These are phyloP conservation scores for Cheracebus regulus DNA, from an alignment of 2,797 vertebrate genomes.

Conservation along the genomic window DNA sequence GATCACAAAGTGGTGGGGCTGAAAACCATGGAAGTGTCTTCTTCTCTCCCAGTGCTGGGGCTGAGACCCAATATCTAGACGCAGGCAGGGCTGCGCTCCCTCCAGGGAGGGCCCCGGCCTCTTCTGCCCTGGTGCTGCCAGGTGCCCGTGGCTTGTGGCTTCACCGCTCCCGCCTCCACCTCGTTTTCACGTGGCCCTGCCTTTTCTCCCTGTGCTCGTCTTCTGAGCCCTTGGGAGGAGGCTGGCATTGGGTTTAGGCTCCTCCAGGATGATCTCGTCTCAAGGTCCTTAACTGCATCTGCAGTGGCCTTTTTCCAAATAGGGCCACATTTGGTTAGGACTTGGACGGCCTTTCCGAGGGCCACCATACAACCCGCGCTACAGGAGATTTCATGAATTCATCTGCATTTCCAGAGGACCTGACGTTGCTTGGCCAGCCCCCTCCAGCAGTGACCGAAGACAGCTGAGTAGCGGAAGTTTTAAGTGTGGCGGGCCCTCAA, in stretches of 20 bases:
- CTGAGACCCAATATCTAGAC: rapidly evolving
- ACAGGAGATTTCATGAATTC: rapidly evolving
- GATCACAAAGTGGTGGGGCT: not conserved
- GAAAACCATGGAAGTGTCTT: not conserved
- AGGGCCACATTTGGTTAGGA: rapidly evolving
- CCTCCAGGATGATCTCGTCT: not conserved
- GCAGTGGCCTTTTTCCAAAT: not conserved
- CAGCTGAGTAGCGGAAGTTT: rapidly evolving
- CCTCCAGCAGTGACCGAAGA: rapidly evolving
- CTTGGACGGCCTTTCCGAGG: not conserved
- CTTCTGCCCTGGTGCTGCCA: not conserved
- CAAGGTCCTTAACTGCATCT: not conserved
- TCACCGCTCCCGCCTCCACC: rapidly evolving
- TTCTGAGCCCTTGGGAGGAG: not conserved
- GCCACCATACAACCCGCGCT: rapidly evolving
- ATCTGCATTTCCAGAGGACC: not conserved
- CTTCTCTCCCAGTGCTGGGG: not conserved
- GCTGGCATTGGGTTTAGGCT: rapidly evolving
- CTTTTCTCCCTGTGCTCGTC: rapidly evolving
- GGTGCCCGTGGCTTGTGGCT: not conserved
- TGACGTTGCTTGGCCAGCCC: rapidly evolving
- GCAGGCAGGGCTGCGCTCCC: rapidly evolving
- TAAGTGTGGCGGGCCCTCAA: not conserved
- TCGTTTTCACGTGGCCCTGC: rapidly evolving
- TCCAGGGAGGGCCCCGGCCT: not conserved